Conservation (phyloP, 2,113 vertebrate species). For the Sula dactylatra region DNA sequence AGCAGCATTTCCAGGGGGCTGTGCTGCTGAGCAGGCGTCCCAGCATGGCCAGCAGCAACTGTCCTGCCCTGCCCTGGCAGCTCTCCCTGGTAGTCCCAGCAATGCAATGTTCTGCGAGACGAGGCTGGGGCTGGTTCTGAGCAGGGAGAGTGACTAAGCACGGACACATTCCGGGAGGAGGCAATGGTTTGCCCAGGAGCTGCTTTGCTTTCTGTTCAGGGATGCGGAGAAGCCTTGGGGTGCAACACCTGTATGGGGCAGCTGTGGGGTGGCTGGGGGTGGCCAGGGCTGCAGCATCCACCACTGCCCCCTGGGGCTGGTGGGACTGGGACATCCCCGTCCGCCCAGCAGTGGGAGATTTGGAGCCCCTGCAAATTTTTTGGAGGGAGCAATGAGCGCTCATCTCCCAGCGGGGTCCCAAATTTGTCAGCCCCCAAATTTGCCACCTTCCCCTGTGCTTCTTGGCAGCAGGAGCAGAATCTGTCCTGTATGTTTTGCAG, state of each 20-base stretch:
- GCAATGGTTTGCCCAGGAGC: neutral
- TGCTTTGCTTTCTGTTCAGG: neutral
- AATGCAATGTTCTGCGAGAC: accelerated
- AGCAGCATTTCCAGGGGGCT: neutral
- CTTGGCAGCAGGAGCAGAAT: neutral
- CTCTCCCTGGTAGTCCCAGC: neutral
- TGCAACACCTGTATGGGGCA: accelerated
- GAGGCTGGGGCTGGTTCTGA: neutral
- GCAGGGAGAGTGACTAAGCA: neutral
- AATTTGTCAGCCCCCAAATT: neutral
- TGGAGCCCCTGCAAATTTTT: neutral
- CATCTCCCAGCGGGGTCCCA: neutral
- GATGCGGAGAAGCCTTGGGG: neutral
- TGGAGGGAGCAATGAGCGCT: too few species aligned
- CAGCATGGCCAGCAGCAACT: accelerated
- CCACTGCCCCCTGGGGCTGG: accelerated
- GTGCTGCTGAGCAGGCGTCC: accelerated
- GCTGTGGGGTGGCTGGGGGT: neutral
- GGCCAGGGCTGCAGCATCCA: accelerated
- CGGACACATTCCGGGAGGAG: accelerated
- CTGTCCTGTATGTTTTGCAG: neutral
- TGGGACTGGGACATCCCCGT: neutral
- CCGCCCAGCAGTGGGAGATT: neutral
- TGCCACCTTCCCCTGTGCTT: neutral
- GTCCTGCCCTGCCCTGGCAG: neutral